phyloP scores from a whole-genome alignment of 1,140 invertebrate genomes.

The Tetramorium simillimum region DNA sequence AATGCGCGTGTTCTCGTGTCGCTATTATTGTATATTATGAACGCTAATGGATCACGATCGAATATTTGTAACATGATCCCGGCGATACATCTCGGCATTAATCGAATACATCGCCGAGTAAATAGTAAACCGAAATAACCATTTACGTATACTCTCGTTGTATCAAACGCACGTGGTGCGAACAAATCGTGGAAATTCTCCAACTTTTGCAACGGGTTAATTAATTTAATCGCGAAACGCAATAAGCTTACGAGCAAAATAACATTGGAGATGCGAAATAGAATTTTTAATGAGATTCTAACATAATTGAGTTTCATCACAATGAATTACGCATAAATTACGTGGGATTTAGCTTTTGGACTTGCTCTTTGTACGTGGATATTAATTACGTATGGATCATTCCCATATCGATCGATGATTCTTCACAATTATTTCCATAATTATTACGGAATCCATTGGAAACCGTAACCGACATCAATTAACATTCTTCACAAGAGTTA shows the following conservation, averaged over 20 bases:
- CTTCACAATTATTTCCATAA: neutral
- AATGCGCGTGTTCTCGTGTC: constrained; percentile 28
- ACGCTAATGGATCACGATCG: constrained; percentile 52
- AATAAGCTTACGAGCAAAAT: constrained; percentile 14
- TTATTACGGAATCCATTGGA: neutral
- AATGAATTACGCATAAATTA: neutral
- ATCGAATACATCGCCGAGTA: neutral
- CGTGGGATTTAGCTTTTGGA: constrained; percentile 16
- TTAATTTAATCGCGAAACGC: constrained; percentile 19
- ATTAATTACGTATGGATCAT: constrained; percentile 34
- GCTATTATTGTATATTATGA: constrained; percentile 44
- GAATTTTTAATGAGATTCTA: constrained; percentile 28
- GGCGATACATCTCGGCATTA: constrained; percentile 35
- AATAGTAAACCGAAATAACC: neutral
- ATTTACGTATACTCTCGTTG: neutral
- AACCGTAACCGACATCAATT: constrained; percentile 13
- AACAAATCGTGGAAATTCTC: neutral
- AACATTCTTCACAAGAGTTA: neutral
- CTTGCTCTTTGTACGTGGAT: constrained; percentile 10
- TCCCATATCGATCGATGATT: neutral
- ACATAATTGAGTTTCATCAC: constrained; percentile 24
- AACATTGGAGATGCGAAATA: neutral
- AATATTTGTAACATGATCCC: constrained; percentile 51
- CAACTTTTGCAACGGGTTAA: constrained; percentile 23
- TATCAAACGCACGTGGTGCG: neutral